Evolutionary conservation across 2,888 invertebrate genomes (phyloP), one percentile per base, ranked within the genome.

Genomic region (Callosobruchus maculatus): DNA sequence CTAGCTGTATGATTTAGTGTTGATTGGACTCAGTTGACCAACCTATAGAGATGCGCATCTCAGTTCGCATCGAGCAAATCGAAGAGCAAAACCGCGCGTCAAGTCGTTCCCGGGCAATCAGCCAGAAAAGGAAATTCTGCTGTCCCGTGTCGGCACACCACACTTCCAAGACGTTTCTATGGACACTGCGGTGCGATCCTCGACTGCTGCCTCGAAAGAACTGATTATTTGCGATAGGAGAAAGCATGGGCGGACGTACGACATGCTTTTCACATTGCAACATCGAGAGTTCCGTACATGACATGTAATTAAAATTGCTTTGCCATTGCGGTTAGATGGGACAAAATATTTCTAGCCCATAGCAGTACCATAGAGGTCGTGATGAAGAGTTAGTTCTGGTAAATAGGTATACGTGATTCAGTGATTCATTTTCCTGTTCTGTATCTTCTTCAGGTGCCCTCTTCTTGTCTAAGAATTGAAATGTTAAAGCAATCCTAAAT

Each of bases 91-190:
- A 68, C 21, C 21, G 68, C 68, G 68, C 20, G 68, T 21, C 68
- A 68, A 68, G 68, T 68, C 20, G 22, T 68, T 68, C 76, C 76
- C 70, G 67, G 76, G 77, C 78, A 78, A 81, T 80, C 80, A 77
- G 76, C 78, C 78, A 75, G 68, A 70, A 77, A 77, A 76, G 75
- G 74, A 78, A 78, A 75, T 79, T 77, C 78, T 73, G 73, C 77
- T 81, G 80, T 81, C 81, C 77, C 77, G 73, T 78, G 79, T 79
- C 79, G 73, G 73, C 74, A 74, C 74, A 73, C 78, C 81, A 81
- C 82, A 82, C 82, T 77, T 75, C 77, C 72, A 72, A 73, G 82
- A 83, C 83, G 81, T 76, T 82, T 83, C 81, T 82, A 83, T 83
- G 80, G 83, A 80, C 77, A 77, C 73, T 75, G 76, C 77, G 75